Evolutionary conservation across 2,797 vertebrate genomes (phyloP), one percentile per base, ranked within the genome.

Genomic region (Liparis tanakae): DNA sequence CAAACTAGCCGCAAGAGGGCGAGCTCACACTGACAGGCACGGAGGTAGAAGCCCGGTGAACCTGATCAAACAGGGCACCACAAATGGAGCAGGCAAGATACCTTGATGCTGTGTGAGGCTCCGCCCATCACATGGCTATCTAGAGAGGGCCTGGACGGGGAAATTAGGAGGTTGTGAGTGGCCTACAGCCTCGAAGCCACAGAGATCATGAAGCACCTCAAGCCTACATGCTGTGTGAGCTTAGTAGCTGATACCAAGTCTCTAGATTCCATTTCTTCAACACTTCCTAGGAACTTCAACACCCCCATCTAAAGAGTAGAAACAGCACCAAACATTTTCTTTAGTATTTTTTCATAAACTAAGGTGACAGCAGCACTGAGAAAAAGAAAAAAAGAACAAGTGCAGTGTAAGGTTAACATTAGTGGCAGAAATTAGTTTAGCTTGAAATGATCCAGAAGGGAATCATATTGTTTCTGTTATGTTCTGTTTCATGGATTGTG

Each of bases 1-100:
- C 41, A 34, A 14, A 63, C 13, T 58, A 25, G 17, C 73, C 59
- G 48, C 6, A 5, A 76, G 74, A 70, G 59, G 74, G 43, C 39
- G 33, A 8, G 22, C 13, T 30, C 25, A 30, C 25, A 30, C 4
- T 30, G 25, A 30, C 25, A 30, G 25, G 25, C 25, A 30, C 25
- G 25, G 25, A 30, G 25, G 25, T 30, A 30, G 25, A 30, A 30
- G 25, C 25, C 25, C 25, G 25, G 25, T 30, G 25, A 30, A 30
- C 25, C 25, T 2, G 25, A 30, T 30, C 25, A 30, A 30, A 30
- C 25, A n/a, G n/a, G 25, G 25, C 25, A 30, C 25, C 25, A 30
- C 25, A 30, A 30, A 30, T 30, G 25, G 25, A 30, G 25, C 25
- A 30, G 25, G 25, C 25, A 30, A 30, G 25, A 30, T 30, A 30